Evolutionary conservation across 2,113 vertebrate species (phyloP).

Genomic region (Odontophorus gujanensis): DNA sequence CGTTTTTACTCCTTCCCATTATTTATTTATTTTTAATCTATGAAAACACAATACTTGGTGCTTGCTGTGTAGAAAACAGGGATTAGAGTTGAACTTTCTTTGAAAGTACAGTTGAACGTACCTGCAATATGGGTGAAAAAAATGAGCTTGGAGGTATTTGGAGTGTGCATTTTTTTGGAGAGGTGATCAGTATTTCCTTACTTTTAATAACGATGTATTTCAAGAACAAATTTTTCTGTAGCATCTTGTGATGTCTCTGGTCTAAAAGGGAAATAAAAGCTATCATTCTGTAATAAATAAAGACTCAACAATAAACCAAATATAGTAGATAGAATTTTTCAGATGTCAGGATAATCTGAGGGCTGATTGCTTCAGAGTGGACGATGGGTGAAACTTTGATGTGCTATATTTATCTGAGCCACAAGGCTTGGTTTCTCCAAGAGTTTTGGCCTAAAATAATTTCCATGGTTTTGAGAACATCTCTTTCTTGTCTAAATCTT

Average conservation of each 20-base stretch:
- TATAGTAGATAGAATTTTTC: background rate
- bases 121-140: background rate
- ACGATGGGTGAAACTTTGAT: background rate
- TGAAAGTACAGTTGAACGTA: background rate
- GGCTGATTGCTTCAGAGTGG: background rate
- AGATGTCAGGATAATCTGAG: background rate
- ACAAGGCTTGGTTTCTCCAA: fast-evolving
- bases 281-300: background rate
- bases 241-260: background rate
- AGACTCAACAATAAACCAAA: background rate
- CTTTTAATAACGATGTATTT: background rate
- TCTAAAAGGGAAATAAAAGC: background rate
- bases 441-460: background rate
- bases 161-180: background rate
- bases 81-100: background rate
- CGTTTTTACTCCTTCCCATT: constrained; percentile 55
- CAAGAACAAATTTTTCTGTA: background rate
- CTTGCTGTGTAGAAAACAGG: constrained; percentile 3
- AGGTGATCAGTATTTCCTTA: background rate
- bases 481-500: background rate
- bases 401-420: background rate
- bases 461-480: background rate
- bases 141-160: background rate
- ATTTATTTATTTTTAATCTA: constrained; percentile 44
- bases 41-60: constrained; percentile 8